Conservation (phyloP, 2,113 vertebrate species). For the Myrmecophaga tridactyla region DNA sequence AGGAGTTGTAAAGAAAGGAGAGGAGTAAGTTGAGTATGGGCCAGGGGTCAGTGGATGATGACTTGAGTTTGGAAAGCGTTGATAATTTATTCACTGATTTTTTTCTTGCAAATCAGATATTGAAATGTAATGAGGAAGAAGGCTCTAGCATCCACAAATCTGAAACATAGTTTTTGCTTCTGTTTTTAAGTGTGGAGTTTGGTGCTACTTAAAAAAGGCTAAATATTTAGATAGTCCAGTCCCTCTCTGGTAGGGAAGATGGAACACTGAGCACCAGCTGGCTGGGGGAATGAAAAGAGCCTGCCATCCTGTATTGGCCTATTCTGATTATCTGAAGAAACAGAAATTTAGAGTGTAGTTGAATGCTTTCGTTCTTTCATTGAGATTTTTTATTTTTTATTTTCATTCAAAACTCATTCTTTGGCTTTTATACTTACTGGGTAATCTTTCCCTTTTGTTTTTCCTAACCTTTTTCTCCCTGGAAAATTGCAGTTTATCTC, state of each 20-base stretch:
- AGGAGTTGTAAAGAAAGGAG: background rate
- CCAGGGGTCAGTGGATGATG: too few relatives aligned
- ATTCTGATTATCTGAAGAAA: background rate
- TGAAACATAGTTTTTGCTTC: background rate
- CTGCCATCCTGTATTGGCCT: background rate
- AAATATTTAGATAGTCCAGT: too few relatives aligned
- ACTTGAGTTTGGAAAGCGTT: background rate
- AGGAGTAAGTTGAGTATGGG: background rate
- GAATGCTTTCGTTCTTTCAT: background rate
- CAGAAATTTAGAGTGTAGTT: background rate
- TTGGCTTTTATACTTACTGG: background rate
- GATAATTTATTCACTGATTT: background rate
- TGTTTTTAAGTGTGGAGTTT: background rate
- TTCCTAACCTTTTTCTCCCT: background rate
- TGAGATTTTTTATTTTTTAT: background rate
- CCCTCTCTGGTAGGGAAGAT: background rate
- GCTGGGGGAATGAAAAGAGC: fast-evolving
- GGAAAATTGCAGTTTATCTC: background rate
- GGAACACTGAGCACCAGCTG: fast-evolving
- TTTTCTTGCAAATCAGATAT: background rate
- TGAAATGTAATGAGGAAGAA: background rate
- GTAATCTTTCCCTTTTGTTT: background rate
- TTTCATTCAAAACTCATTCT: background rate
- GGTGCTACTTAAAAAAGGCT: background rate
- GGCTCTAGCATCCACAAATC: background rate